Evolutionary conservation across 1,140 invertebrate genomes (phyloP).

Genomic region (Penaeus vannamei): DNA sequence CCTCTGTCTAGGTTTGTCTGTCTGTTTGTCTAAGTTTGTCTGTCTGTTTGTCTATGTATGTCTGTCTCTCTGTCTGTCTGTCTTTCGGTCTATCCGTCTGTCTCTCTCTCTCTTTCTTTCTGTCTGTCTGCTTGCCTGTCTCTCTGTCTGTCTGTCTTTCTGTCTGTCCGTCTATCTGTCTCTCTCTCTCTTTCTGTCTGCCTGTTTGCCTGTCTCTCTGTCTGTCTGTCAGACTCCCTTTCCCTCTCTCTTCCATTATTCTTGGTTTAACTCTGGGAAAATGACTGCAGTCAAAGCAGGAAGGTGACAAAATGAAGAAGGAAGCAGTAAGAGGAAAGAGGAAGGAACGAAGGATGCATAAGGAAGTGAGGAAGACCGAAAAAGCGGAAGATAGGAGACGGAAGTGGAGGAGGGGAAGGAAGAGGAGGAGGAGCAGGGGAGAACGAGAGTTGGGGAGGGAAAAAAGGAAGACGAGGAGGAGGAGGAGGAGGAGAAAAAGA

Average conservation of each 20-base stretch:
- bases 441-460: no score
- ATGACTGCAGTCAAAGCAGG: background rate
- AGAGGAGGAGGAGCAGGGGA: background rate
- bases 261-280: background rate
- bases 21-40: background rate
- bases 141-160: conserved; percentile 3
- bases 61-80: no score
- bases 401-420: background rate
- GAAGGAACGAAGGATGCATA: background rate
- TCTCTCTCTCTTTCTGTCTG: no score
- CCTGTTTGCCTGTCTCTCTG: no score
- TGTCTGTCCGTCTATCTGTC: background rate
- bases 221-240: no score
- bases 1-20: background rate
- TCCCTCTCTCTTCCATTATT: no score
- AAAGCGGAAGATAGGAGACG: background rate
- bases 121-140: background rate
- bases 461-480: no score
- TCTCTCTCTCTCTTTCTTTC: no score
- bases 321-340: background rate
- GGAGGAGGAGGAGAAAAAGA: background rate
- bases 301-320: background rate
- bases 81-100: no score
- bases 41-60: background rate
- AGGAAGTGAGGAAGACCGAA: background rate